Percentiles rank a stretch among this genome's conserved stretches.
Evolutionary conservation across 2,888 invertebrate species (phyloP).

Genomic region (Heliconius sara): DNA sequence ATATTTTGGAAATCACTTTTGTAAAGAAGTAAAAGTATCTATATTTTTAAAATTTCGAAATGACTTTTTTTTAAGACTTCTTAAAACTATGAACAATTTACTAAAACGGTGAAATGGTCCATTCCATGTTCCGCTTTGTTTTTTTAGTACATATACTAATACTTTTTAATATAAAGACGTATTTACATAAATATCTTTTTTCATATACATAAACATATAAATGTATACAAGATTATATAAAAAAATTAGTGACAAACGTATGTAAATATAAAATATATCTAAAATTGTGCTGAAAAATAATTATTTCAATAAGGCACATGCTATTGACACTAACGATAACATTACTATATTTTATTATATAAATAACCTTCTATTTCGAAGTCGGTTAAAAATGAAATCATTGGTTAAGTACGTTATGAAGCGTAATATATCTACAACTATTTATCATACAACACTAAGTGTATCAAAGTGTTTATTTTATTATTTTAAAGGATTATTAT

Average conservation of each 20-base stretch:
- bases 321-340: conserved; percentile 36
- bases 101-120: too few relatives aligned
- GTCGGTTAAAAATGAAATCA: conserved; percentile 20
- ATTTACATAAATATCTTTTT: neutral
- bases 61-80: neutral
- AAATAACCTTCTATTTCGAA: conserved; percentile 5
- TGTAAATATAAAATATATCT: conserved; percentile 33
- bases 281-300: conserved; percentile 47
- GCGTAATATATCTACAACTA: conserved; percentile 18
- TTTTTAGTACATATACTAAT: neutral
- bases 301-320: conserved; percentile 58
- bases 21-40: too few relatives aligned
- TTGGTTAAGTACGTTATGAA: conserved; percentile 41
- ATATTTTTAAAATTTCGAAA: neutral
- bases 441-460: conserved; percentile 15
- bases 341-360: conserved; percentile 20
- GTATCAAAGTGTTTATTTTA: neutral
- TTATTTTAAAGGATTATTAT: conserved; percentile 8
- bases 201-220: conserved; percentile 6
- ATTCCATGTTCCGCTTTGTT: too few relatives aligned
- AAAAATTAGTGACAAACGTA: neutral
- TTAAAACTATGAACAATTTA: too few relatives aligned
- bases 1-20: too few relatives aligned
- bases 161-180: conserved; percentile 12
- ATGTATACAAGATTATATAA: conserved; percentile 8